A percentile compares a stretch with the other conserved stretches of the same genome.
Conservation (phyloP, 2,888 invertebrate genomes). For the Eupithecia insigniata region DNA sequence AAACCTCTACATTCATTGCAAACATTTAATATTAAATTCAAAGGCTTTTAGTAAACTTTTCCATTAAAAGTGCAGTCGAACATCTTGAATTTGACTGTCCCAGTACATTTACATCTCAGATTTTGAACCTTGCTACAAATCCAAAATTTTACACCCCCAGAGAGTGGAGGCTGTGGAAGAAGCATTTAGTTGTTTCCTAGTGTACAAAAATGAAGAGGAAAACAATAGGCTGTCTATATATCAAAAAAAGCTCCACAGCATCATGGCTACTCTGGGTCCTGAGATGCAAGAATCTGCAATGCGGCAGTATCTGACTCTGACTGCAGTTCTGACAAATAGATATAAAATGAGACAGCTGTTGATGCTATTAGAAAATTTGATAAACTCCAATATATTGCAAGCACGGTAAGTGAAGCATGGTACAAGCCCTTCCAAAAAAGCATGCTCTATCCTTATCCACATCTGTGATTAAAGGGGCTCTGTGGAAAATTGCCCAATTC, state of each 20-base stretch:
- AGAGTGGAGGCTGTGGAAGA: conserved; percentile 93
- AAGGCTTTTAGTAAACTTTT: not conserved
- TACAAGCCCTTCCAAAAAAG: not conserved
- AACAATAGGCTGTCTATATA: conserved; percentile 87
- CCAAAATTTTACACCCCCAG: conserved; percentile 62
- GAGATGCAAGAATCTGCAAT: conserved; percentile 91
- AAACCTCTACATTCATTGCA: not conserved
- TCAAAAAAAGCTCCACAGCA: conserved; percentile 87
- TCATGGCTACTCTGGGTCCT: conserved; percentile 86
- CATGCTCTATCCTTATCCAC: not conserved
- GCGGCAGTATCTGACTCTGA: conserved; percentile 89
- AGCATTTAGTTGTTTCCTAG: conserved; percentile 94
- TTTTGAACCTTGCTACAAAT: not conserved
- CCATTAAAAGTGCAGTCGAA: not conserved
- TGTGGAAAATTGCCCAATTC: too few species aligned
- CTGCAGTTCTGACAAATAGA: conserved; percentile 89
- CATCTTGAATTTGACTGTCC: not conserved
- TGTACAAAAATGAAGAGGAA: conserved; percentile 89
- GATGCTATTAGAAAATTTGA: conserved; percentile 89
- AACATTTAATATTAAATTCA: not conserved
- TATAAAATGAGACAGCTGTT: conserved; percentile 90
- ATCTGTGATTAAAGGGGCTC: not conserved
- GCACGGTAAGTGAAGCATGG: conserved; percentile 85
- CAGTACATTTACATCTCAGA: not conserved
- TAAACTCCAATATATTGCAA: conserved; percentile 88